A percentile compares a stretch with the other conserved stretches of the same genome.
Conservation (phyloP, 1,140 invertebrate species). For the Mizuhopecten yessoensis region DNA sequence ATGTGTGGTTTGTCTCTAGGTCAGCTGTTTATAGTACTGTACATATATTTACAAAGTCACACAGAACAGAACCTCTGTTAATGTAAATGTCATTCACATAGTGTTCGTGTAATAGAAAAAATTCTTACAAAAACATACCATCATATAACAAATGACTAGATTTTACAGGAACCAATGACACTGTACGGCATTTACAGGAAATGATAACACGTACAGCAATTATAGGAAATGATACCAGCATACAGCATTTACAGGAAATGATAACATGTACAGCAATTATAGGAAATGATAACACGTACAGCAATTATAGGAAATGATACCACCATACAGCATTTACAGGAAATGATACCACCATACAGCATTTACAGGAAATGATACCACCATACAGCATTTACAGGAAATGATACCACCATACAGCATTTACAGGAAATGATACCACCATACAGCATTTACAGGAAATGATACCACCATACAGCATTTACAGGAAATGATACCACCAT, state of each 20-base stretch:
- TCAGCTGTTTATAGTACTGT: neutral
- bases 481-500: no score
- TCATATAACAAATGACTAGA: constrained; percentile 14
- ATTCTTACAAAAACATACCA: constrained; percentile 28
- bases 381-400: neutral
- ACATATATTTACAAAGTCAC: neutral
- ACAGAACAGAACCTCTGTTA: neutral
- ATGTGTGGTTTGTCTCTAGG: neutral
- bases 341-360: no score
- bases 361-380: no score
- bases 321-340: no score
- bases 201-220: no score
- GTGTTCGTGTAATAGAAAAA: neutral
- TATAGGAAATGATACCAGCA: neutral
- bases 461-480: no score
- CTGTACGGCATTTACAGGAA: neutral
- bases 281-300: no score
- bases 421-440: neutral
- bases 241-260: no score
- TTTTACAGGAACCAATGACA: neutral
- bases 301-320: no score
- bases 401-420: neutral
- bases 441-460: neutral
- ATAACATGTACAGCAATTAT: no score
- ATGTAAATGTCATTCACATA: neutral